Evolutionary conservation across 2,888 invertebrate species (phyloP), one percentile per base, ranked within the genome.

Genomic region (Scaptomyza flava): DNA sequence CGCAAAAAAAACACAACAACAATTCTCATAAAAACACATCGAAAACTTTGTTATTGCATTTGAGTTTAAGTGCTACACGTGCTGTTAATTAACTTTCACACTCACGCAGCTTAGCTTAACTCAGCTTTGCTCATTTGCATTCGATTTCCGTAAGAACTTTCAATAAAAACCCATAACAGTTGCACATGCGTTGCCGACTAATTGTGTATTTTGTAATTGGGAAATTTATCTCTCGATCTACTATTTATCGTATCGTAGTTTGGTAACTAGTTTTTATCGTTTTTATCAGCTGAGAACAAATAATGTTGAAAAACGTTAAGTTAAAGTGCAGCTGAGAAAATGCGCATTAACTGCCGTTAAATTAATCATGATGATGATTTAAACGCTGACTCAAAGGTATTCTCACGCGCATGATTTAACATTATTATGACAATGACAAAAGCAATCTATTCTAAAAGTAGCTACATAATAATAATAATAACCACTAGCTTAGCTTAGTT

Each of bases 21-120:
- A 36, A 58, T 65, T 59, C 68, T 80, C 17, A 65, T 64, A 64
- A 23, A 64, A 57, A 8, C 48, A 63, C 45, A 11, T n/a, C 11
- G 11, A 33, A 48, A 60, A 56, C 12, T 59, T 67, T 57, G 51
- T 54, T 42, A 36, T 58, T 68, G 47, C 17, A 46, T 27, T 33
- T 52, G 3, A 31, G 34, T 56, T 63, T 63, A 43, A 8, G 14
- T 14, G 63, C 79, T 81, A 85, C 84, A 85, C 84, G 84, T 84
- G 84, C 87, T 87, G 77, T 72, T 87, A 80, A 84, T 84, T 87
- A 73, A 81, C 84, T 83, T 83, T 83, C 74, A 71, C 87, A 79
- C 77, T 83, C 54, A 68, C 33, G 14, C 48, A 48, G 41, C 23
- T 31, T 17, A 48, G 41, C 23, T 31, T 17, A 46, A 9, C 60